Conservation (phyloP, 2,113 vertebrate species). For the Callocephalon fimbriatum region DNA sequence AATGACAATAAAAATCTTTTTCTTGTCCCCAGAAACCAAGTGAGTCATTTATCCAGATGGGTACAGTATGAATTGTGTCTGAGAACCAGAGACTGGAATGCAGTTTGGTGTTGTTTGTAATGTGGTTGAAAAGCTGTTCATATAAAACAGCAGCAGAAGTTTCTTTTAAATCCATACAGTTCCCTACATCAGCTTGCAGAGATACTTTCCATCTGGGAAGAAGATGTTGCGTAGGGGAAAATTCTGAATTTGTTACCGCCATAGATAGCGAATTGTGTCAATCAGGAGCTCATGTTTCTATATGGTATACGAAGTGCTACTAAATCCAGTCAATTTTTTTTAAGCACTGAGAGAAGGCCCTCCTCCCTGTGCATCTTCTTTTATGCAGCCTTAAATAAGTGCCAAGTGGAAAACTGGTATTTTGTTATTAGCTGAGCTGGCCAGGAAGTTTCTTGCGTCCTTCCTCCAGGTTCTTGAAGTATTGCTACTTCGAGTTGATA, state of each 20-base stretch:
- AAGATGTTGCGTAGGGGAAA: background rate
- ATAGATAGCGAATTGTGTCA: background rate
- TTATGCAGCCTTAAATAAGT: background rate
- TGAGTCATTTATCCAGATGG: slow-evolving; percentile 74
- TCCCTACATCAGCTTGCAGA: background rate
- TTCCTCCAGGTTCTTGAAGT: background rate
- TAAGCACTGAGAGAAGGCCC: background rate
- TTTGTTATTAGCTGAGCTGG: background rate
- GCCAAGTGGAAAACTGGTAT: background rate
- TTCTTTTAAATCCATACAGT: slow-evolving; percentile 6
- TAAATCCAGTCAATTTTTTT: background rate
- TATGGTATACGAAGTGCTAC: background rate
- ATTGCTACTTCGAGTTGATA: background rate
- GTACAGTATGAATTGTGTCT: slow-evolving; percentile 60
- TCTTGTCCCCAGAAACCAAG: slow-evolving; percentile 33
- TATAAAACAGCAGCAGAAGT: slow-evolving; percentile 16
- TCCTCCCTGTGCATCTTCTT: background rate
- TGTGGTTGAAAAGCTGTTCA: slow-evolving; percentile 44
- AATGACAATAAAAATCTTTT: slow-evolving; percentile 67
- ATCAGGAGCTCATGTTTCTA: background rate
- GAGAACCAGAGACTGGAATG: slow-evolving; percentile 52
- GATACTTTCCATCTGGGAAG: background rate
- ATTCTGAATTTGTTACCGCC: background rate
- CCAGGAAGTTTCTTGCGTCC: background rate
- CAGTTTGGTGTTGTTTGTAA: slow-evolving; percentile 51